phyloP scores from a whole-genome alignment of 2,888 invertebrate genomes.

The Escarpia spicata region DNA sequence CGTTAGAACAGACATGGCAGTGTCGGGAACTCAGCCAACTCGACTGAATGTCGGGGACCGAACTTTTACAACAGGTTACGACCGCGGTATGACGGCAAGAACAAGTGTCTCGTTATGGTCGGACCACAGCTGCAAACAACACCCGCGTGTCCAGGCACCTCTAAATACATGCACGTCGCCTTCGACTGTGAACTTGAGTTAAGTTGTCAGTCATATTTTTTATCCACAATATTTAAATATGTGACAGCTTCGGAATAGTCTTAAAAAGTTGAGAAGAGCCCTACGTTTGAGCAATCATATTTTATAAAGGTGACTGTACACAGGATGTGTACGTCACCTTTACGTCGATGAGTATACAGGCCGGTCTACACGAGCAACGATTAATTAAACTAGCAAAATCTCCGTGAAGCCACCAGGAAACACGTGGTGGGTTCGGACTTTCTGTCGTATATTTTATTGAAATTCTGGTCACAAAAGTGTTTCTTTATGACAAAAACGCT shows the following conservation, averaged over 20 bases:
- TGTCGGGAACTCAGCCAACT: neutral
- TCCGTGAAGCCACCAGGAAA: too few relatives aligned
- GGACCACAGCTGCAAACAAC: neutral
- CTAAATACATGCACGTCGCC: neutral
- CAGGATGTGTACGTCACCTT: neutral
- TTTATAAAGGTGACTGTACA: neutral
- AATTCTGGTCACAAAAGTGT: too few relatives aligned
- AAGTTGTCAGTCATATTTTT: neutral
- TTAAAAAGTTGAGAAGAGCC: neutral
- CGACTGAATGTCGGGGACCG: neutral
- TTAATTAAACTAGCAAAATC: neutral
- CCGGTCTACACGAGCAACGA: neutral
- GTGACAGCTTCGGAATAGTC: neutral
- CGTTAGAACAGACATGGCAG: neutral
- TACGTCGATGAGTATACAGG: neutral
- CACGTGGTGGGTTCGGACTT: too few relatives aligned
- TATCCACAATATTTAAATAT: neutral
- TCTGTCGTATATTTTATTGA: too few relatives aligned
- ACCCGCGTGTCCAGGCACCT: neutral
- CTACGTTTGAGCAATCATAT: neutral
- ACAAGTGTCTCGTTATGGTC: neutral
- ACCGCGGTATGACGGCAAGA: neutral
- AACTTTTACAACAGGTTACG: neutral
- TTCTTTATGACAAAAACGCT: too few relatives aligned
- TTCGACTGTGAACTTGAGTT: neutral